Conservation (phyloP, 1,140 invertebrate species). For the Neotoxoptera formosana region DNA sequence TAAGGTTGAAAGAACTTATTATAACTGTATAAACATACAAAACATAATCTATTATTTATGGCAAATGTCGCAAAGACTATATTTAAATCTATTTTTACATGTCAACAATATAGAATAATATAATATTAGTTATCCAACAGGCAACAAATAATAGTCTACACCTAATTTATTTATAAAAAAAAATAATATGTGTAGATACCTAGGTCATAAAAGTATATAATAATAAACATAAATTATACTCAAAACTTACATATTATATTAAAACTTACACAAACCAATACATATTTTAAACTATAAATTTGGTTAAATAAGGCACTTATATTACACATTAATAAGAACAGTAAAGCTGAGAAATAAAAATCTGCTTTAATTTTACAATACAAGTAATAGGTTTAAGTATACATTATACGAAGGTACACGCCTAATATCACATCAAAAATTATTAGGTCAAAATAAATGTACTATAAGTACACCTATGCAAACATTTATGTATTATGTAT, state of each 20-base stretch:
- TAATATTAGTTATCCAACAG: neutral
- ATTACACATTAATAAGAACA: neutral
- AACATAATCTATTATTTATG: neutral
- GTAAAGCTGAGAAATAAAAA: neutral
- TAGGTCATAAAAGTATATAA: neutral
- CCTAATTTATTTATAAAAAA: neutral
- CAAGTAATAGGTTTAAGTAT: neutral
- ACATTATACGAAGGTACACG: neutral
- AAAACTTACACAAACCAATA: neutral
- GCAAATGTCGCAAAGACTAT: neutral
- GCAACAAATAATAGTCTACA: neutral
- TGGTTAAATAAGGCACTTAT: neutral
- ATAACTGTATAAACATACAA: neutral
- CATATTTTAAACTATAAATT: neutral
- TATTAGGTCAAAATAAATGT: neutral
- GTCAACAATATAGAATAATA: neutral
- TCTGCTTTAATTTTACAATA: neutral
- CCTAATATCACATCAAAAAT: neutral
- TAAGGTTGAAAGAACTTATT: neutral
- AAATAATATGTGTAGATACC: neutral
- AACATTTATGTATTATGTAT: neutral
- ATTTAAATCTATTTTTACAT: neutral
- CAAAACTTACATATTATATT: neutral
- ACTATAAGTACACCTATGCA: neutral
- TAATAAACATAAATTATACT: constrained; percentile 7